These are phyloP conservation scores for Creontiades dilutus DNA, from an alignment of 2,888 invertebrate genomes.

Conservation along the genomic window DNA sequence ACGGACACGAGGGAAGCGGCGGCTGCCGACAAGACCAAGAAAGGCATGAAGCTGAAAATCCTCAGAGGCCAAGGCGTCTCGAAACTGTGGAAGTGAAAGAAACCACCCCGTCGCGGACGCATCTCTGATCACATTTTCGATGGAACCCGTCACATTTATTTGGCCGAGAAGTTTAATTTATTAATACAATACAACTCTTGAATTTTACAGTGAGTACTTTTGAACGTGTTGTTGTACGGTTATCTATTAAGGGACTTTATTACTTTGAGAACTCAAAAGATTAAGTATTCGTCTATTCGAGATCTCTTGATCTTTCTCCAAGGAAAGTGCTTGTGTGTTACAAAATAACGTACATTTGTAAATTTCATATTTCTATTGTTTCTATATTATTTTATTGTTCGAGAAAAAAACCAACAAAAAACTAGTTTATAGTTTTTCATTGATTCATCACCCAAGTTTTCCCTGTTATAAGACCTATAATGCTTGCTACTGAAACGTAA, in stretches of 20 bases:
- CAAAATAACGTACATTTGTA: not conserved
- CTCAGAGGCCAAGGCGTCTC: slow-evolving; percentile 77
- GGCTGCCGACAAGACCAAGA: slow-evolving; percentile 81
- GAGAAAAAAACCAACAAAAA: not conserved
- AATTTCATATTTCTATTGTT: not conserved
- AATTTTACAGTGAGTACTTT: not conserved
- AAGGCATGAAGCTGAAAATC: slow-evolving; percentile 84
- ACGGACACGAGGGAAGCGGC: slow-evolving; percentile 85
- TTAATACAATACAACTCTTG: not conserved
- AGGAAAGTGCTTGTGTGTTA: not conserved
- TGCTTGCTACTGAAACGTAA: too few species aligned
- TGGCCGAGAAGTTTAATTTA: not conserved
- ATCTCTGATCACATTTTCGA: not conserved
- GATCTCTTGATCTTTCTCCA: not conserved
- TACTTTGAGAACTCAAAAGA: not conserved
- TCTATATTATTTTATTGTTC: not conserved
- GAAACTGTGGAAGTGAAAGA: slow-evolving; percentile 67
- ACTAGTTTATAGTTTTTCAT: too few species aligned
- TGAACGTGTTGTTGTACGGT: not conserved
- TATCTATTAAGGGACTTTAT: not conserved
- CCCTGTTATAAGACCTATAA: too few species aligned
- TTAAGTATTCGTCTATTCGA: too few species aligned
- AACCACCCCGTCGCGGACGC: not conserved
- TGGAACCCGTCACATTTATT: not conserved
- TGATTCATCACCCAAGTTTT: too few species aligned